Base-by-base conservation (phyloP, 2,888 invertebrate species). In the Limnephilus rhombicus region DNA sequence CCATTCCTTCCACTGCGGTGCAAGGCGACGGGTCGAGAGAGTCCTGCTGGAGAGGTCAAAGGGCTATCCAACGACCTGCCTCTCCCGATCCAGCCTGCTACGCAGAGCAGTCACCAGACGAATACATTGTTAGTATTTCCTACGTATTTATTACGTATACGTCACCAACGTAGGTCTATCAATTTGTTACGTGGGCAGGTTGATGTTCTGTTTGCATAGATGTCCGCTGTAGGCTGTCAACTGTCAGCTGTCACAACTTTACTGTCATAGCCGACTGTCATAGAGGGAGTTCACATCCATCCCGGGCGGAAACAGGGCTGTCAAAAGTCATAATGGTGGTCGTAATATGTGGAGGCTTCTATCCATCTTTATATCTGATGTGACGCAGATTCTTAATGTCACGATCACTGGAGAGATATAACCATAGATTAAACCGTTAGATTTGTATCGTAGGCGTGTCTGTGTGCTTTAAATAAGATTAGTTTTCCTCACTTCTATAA, bases 241-340 rank as follows among this genome's bases (percentile, higher is more conserved):
- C 83, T 83, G 83, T 83, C 83, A 34, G n/a, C 83, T n/a, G 83
- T 31, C 83, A 37, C 83, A 37, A 18, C 29, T 45, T 45, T 45
- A 41, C 83, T 41, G 83, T 34, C 83, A 37, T 31, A 37, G 34
- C 13, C 31, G 82, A 49, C 49, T 49, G 49, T 49, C 49, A 53
- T 53, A 18, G 18, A 24, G 68, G 24, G 68, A 68, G 68, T 68
- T 68, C 24, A 24, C 68, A 68, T 68, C 68, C 68, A 68, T 68
- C n/a, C 68, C 11, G 68, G 68, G 68, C 68, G 68, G 68, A 68
- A 5, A 68, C 68, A 68, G 68, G 68, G 68, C 68, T 68, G 68
- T 68, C 68, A 68, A 0, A 68, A 68, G 18, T 68, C 24, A n/a
- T 68, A n/a, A 68, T n/a, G n/a, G 24, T 24, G 9, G 24, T 45